These are phyloP conservation scores for Hydrolagus affinis DNA, from an alignment of 2,113 vertebrate species.

Conservation along the genomic window DNA sequence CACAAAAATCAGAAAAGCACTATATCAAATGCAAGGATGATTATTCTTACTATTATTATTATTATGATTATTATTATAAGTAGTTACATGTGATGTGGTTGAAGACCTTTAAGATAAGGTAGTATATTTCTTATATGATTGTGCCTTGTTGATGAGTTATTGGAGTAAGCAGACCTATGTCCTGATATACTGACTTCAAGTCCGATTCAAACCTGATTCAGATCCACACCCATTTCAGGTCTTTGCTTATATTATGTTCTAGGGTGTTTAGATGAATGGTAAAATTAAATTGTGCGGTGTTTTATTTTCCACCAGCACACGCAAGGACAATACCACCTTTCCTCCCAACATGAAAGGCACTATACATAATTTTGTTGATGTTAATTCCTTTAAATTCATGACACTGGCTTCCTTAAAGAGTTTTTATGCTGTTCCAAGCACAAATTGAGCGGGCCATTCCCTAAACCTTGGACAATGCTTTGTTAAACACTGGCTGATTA, in stretches of 20 bases:
- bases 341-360: no score
- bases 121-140: neutral
- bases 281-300: neutral
- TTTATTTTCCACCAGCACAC: neutral
- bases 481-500: constrained; percentile 21
- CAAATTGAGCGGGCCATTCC: constrained; percentile 4
- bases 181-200: neutral
- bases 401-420: neutral
- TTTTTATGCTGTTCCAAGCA: constrained; percentile 12
- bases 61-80: no score
- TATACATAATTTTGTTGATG: no score
- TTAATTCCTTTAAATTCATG: neutral
- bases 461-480: neutral
- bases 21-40: no score
- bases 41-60: no score
- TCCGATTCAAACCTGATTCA: neutral
- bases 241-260: neutral
- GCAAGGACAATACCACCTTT: neutral
- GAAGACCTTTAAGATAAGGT: no score
- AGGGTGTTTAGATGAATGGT: neutral
- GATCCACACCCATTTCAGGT: no score
- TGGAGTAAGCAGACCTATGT: neutral
- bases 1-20: no score
- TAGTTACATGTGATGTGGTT: no score
- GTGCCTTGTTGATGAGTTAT: neutral